Conservation (phyloP, 1,140 invertebrate species). For the Panagrolaimus sp. region DNA sequence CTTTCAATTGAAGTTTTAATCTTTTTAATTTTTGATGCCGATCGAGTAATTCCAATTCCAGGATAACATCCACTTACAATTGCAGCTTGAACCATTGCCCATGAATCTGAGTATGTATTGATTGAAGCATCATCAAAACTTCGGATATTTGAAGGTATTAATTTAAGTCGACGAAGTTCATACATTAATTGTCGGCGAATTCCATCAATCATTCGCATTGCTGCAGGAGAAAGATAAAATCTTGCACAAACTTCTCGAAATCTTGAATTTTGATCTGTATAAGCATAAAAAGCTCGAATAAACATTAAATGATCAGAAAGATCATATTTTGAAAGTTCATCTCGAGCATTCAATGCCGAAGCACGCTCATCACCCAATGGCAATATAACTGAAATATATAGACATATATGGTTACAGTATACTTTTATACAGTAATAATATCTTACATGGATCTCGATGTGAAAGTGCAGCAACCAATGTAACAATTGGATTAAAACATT, state of each 20-base stretch:
- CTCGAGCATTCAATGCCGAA: conserved; percentile 65
- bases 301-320: conserved; percentile 86
- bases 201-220: conserved; percentile 76
- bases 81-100: conserved; percentile 57
- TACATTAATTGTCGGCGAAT: conserved; percentile 61
- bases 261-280: conserved; percentile 62
- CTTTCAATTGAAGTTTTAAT: conserved; percentile 44
- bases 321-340: conserved; percentile 71
- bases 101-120: conserved; percentile 44
- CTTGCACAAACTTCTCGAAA: conserved; percentile 70
- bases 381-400: conserved; percentile 7
- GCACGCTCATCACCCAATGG: conserved; percentile 45
- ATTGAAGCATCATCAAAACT: conserved; percentile 32
- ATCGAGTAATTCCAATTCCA: conserved; percentile 43
- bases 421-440: background rate
- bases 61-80: conserved; percentile 59
- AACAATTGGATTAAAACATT: conserved; percentile 86
- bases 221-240: conserved; percentile 73
- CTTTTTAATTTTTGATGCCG: conserved; percentile 46
- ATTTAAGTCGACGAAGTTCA: conserved; percentile 41
- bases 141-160: conserved; percentile 31
- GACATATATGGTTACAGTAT: background rate
- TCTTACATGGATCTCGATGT: conserved; percentile 70
- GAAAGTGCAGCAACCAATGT: conserved; percentile 81
- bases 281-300: conserved; percentile 74